Base-by-base conservation (phyloP, 2,888 invertebrate genomes). In the Aradus depressus region DNA sequence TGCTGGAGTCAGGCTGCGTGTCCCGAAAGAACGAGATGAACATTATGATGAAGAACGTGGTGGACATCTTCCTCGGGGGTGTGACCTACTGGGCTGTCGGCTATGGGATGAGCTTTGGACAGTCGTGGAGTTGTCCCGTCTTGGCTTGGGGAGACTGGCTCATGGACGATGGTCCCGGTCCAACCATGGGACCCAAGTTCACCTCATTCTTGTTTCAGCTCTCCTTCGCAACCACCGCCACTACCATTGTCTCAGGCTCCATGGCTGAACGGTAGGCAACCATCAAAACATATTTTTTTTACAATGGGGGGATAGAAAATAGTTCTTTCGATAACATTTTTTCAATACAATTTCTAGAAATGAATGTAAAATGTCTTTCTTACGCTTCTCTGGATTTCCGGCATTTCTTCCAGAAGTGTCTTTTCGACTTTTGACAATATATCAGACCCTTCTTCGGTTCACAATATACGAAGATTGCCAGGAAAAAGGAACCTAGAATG, bases 41-140 rank as follows among this genome's bases (percentile, higher is more conserved):
- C 66, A 92, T 96, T 52, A 93, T 95, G 93, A 90, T 95, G 84
- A 95, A 95, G 68, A 93, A 93, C 64, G 80, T 91, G 0, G 86
- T 89, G 1, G 93, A 95, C 62, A 90, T 95, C 44, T 86, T 90
- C 1, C 75, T 95, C 18, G 93, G 93, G 2, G 93, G 90, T 53
- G 67, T 90, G 12, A 90, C 91, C 0, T 95, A 93, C 68, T 96
- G 95, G 95, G 76, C 88, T 28, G 90, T 93, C 65, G 95, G 95
- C 1, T 95, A 86, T 67, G 92, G 89, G 1, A 75, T 93, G 68
- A 89, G 90, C 3, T 93, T 89, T 64, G 93, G 91, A 0, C 73
- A 79, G 18, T 78, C 80, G 0, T 67, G 76, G 0, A 73, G 79
- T 18, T 79, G 80, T 3, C 91, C 87, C 68, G 73, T 84, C 0